phyloP scores from a whole-genome alignment of 2,113 vertebrate genomes.

The Pithys albifrons region DNA sequence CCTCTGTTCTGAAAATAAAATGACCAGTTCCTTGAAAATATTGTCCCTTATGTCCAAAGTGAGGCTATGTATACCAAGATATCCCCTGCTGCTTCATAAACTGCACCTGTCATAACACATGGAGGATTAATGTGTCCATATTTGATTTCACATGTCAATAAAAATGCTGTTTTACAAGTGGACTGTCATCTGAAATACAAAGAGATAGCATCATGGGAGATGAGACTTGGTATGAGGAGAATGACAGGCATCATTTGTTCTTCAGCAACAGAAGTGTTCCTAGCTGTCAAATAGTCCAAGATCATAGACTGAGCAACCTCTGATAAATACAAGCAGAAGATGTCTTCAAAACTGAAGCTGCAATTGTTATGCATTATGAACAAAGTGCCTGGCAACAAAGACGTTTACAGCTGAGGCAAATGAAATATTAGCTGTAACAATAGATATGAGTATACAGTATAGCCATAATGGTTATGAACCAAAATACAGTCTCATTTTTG shows the following conservation, averaged over 20 bases:
- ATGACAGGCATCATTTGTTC: neutral
- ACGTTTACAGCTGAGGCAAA: neutral
- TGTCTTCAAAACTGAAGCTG: neutral
- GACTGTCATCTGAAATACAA: conserved; percentile 17
- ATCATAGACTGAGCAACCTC: neutral
- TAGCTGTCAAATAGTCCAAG: neutral
- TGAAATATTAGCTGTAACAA: neutral
- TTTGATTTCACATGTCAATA: neutral
- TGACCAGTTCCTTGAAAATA: neutral
- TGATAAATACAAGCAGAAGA: neutral
- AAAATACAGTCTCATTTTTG: neutral
- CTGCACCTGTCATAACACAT: neutral
- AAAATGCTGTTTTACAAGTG: neutral
- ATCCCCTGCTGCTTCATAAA: neutral
- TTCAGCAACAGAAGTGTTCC: accelerated
- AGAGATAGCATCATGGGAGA: neutral
- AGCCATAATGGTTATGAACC: neutral
- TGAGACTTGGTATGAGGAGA: neutral
- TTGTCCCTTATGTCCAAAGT: neutral
- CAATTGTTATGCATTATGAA: neutral
- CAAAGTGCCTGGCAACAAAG: neutral
- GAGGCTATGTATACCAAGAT: neutral
- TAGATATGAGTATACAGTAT: neutral
- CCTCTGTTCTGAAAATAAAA: neutral
- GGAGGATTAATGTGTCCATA: neutral